A percentile compares a stretch with the other conserved stretches of the same genome.
These are phyloP conservation scores for Beroe ovata DNA, from an alignment of 37 sponge, comb jelly and placozoan species.

Conservation along the genomic window DNA sequence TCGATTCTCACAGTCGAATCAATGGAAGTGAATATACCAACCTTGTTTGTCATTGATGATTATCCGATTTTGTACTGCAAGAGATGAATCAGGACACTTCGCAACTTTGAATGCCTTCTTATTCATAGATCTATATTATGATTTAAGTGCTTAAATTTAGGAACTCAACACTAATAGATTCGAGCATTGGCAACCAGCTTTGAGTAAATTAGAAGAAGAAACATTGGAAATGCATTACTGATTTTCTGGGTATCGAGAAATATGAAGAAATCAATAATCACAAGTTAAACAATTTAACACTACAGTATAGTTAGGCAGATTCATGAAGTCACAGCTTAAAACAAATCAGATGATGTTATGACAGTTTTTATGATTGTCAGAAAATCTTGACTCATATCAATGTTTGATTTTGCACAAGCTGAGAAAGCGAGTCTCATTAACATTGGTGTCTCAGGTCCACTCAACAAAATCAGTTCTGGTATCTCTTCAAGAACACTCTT, in stretches of 20 bases:
- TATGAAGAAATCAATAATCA: no score
- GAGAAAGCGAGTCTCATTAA: conserved; percentile 17
- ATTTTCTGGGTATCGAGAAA: no score
- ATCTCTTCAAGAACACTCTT: neutral
- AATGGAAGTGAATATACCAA: neutral
- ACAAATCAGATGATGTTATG: conserved; percentile 61
- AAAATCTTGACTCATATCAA: conserved; percentile 10
- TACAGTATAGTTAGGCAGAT: no score
- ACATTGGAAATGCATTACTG: no score
- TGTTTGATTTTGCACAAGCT: neutral
- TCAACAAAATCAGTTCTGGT: conserved; percentile 46
- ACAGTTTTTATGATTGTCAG: conserved; percentile 54
- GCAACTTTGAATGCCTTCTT: neutral
- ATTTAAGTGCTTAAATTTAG: no score
- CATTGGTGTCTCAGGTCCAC: conserved; percentile 6
- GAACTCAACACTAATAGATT: no score
- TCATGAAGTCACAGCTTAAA: neutral
- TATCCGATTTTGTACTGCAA: conserved; percentile 23
- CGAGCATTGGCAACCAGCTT: no score
- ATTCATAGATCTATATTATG: conserved; percentile 2
- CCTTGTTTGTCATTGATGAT: conserved; percentile 42
- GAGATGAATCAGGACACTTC: conserved; percentile 28
- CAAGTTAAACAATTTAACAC: no score
- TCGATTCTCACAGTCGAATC: no score
- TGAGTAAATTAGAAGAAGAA: no score